Evolutionary conservation across 2,797 vertebrate genomes (phyloP).

Genomic region (Tapera naevia): DNA sequence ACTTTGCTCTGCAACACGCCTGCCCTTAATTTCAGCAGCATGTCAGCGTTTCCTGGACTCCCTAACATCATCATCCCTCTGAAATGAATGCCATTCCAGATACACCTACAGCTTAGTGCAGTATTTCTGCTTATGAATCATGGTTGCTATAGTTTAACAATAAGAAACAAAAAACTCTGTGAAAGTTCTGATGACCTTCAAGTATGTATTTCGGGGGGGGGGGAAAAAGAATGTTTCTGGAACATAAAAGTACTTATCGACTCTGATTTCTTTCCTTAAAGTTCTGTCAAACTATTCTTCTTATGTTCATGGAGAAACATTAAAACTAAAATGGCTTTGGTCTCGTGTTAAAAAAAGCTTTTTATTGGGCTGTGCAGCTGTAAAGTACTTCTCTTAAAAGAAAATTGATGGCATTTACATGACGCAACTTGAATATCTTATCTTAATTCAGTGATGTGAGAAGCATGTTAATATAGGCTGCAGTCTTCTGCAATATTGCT

Average conservation of each 20-base stretch:
- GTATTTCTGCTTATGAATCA: not conserved
- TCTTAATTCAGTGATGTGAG: constrained; percentile 16
- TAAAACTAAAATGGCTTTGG: not conserved
- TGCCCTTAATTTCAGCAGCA: not conserved
- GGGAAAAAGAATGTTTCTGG: not conserved
- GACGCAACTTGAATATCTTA: constrained; percentile 9
- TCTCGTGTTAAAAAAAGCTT: not conserved
- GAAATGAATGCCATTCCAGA: not conserved
- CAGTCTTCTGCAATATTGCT: not conserved
- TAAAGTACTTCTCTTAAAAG: constrained; percentile 10
- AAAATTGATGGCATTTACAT: constrained; percentile 14
- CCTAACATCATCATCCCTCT: not conserved
- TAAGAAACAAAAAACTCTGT: not conserved
- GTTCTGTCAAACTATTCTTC: not conserved
- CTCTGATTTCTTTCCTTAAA: not conserved
- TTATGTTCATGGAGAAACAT: not conserved
- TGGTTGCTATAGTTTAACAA: not conserved
- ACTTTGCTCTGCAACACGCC: not conserved
- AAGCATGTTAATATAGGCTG: constrained; percentile 21
- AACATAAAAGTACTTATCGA: not conserved
- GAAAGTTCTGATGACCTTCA: not conserved
- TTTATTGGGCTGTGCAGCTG: not conserved
- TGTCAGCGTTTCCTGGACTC: not conserved
- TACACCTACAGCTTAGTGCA: not conserved
- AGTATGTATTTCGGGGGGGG: not conserved